Percentiles rank a stretch among this genome's conserved stretches.
These are phyloP conservation scores for Drosophila sulfurigaster DNA, from an alignment of 1,140 invertebrate species.

Conservation along the genomic window DNA sequence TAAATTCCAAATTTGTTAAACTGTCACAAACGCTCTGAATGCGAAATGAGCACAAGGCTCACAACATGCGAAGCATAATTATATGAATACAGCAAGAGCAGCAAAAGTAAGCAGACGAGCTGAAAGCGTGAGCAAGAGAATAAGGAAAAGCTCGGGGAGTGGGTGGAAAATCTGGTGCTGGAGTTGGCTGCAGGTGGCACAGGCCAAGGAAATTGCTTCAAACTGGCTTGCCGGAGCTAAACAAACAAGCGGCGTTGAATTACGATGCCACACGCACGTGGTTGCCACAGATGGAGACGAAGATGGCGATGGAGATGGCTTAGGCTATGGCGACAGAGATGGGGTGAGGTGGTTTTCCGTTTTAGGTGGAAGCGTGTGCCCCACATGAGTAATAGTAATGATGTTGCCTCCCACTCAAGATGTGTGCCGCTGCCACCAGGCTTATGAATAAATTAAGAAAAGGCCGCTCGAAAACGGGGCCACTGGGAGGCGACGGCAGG, in stretches of 20 bases:
- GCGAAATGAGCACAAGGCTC: conserved; percentile 69
- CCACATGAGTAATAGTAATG: conserved; percentile 80
- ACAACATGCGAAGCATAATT: conserved; percentile 52
- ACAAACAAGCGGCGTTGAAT: conserved; percentile 76
- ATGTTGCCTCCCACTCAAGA: conserved; percentile 75
- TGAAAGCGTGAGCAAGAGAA: not conserved
- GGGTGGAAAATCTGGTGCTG: conserved; percentile 23
- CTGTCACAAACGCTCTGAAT: conserved; percentile 78
- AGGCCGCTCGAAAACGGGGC: conserved; percentile 49
- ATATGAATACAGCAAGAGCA: conserved; percentile 36
- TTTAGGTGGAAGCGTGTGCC: conserved; percentile 28
- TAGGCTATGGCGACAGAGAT: not conserved
- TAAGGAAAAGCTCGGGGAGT: not conserved
- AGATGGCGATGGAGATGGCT: not conserved
- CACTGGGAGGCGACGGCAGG: not conserved
- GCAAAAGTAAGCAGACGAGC: not conserved
- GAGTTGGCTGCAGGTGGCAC: conserved; percentile 44
- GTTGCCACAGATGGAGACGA: conserved; percentile 41
- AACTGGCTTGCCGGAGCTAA: conserved; percentile 65
- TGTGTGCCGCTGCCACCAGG: conserved; percentile 60
- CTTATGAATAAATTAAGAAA: conserved; percentile 82
- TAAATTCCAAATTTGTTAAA: conserved; percentile 82
- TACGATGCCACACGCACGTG: conserved; percentile 75
- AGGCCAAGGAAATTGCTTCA: conserved; percentile 58
- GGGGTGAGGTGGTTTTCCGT: not conserved